Evolutionary conservation across 1,140 invertebrate genomes (phyloP), one percentile per base, ranked within the genome.

Genomic region (Papilio aristodemus): DNA sequence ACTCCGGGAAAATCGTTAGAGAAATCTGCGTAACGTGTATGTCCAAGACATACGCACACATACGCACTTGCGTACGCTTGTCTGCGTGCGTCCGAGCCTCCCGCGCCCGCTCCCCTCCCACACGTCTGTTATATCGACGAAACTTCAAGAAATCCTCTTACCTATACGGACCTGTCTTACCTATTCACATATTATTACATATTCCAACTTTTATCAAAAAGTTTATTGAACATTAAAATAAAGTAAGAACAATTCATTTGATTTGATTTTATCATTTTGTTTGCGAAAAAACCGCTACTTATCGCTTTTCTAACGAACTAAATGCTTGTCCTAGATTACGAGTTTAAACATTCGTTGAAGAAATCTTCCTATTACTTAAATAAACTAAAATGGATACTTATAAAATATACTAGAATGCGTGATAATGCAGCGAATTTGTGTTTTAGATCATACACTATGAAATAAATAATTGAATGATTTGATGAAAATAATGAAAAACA

Each of bases 1-100:
- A 91, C 89, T 91, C 86, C 81, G 87, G 86, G 89, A 91, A 91
- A 91, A 91, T 91, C 89, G 89, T 91, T 91, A 91, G 89, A 87
- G 89, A 91, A 91, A 91, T 89, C 89, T 89, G 87, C 87, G 85
- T 89, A 88, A 79, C 86, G 86, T 87, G 86, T 83, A 84, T 85
- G 88, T 87, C 85, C 86, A 84, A 87, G 85, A 86, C 81, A 79
- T 81, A 83, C 84, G 78, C 86, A 87, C 86, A 89, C 86, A 77
- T 71, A 59, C 74, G 62, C 70, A 68, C 71, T 43, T 69, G 67
- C 68, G 32, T 67, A 39, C 46, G 57, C 63, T 32, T 60, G 71
- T 72, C 72, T 68, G 75, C 73, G 75, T 69, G 79, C 78, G 83
- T 84, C 83, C 86, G 77, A 84, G 73, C 78, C 78, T 46, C 83